A percentile compares a stretch with the other conserved stretches of the same genome.
phyloP scores from a whole-genome alignment of 2,888 invertebrate species.

The Microctonus aethiopoides region DNA sequence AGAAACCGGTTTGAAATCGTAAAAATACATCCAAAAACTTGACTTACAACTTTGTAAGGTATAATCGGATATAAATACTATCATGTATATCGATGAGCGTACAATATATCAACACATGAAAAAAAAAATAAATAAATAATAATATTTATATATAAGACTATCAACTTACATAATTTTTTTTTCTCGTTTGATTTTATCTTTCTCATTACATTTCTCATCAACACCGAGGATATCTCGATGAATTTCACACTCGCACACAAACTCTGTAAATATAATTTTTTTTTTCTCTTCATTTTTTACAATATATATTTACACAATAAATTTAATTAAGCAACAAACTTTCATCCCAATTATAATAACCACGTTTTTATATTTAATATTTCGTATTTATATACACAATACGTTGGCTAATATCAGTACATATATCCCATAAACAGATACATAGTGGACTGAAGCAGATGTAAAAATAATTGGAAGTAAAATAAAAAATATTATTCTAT shows the following conservation, averaged over 20 bases:
- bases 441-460: neutral
- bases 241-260: neutral
- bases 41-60: neutral
- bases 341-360: neutral
- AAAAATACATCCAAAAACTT: neutral
- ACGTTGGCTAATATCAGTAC: neutral
- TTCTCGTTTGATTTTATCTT: neutral
- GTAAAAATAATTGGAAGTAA: neutral
- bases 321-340: neutral
- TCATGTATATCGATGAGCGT: neutral
- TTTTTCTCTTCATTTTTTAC: neutral
- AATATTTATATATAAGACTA: neutral
- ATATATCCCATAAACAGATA: neutral
- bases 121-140: neutral
- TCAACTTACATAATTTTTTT: neutral
- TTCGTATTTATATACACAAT: neutral
- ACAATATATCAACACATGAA: neutral
- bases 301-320: neutral
- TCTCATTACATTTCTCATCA: neutral
- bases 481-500: neutral
- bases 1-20: neutral
- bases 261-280: neutral
- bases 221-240: neutral
- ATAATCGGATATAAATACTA: neutral
- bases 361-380: neutral